Evolutionary conservation across 2,888 invertebrate genomes (phyloP).

Genomic region (Eupsilia transversa): DNA sequence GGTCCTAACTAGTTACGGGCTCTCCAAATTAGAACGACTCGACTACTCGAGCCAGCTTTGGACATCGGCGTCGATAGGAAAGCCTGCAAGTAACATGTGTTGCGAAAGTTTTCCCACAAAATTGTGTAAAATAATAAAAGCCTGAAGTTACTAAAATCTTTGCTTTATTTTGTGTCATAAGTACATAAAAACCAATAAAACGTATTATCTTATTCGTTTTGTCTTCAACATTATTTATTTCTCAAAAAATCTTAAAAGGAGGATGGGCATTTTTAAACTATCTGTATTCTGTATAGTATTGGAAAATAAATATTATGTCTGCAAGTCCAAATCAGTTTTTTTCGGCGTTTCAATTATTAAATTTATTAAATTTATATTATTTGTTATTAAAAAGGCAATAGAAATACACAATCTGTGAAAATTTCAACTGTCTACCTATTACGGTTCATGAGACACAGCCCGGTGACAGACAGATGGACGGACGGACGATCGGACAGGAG

Average conservation of each 20-base stretch:
- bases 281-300: not conserved
- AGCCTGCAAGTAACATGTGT: conserved; percentile 41
- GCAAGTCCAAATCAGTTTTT: not conserved
- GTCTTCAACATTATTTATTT: not conserved
- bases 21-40: conserved; percentile 50
- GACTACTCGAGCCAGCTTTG: conserved; percentile 5
- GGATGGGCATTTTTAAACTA: not conserved
- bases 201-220: not conserved
- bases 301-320: no score
- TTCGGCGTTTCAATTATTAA: no score
- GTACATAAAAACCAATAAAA: not conserved
- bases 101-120: not conserved
- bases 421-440: no score
- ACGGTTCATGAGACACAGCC: no score
- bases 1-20: conserved; percentile 32
- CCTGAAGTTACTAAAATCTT: not conserved
- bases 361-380: no score
- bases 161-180: not conserved
- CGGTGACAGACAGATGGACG: no score
- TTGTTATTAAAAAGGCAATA: no score
- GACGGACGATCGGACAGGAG: no score
- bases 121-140: conserved; percentile 1
- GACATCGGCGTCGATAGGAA: conserved; percentile 25
- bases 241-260: not conserved
- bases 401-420: no score